Conservation (phyloP, 2,797 vertebrate genomes). For the Cygnus olor region DNA sequence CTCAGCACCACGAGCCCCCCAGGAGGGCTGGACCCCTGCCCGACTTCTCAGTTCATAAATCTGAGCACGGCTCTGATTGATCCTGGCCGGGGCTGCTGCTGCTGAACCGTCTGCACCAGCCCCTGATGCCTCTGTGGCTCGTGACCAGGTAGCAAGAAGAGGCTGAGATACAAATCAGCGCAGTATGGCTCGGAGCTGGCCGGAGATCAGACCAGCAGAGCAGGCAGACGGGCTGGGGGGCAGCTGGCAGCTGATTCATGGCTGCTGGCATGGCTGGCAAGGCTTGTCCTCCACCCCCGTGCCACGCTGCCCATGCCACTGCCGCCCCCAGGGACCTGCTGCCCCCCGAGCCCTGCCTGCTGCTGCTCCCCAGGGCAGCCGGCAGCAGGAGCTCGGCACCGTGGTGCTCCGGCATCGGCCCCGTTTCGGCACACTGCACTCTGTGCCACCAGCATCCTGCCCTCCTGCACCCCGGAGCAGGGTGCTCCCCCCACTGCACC, state of each 20-base stretch:
- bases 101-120: background rate
- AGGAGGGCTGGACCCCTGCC: background rate
- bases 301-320: fast-evolving
- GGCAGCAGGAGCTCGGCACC: fast-evolving
- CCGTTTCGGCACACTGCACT: background rate
- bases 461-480: background rate
- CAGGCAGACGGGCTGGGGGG: background rate
- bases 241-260: background rate
- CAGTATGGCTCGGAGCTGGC: background rate
- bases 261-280: background rate
- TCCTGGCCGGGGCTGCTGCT: background rate
- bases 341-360: background rate
- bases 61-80: background rate
- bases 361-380: background rate
- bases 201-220: fast-evolving
- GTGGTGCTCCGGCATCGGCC: background rate
- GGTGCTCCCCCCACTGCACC: background rate
- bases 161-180: background rate
- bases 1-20: fast-evolving
- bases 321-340: background rate
- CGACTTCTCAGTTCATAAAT: background rate
- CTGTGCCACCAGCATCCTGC: background rate
- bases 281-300: background rate
- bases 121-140: background rate
- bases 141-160: background rate